Evolutionary conservation across 2,888 invertebrate genomes (phyloP), one percentile per base, ranked within the genome.

Genomic region (Calliphora vomitoria): DNA sequence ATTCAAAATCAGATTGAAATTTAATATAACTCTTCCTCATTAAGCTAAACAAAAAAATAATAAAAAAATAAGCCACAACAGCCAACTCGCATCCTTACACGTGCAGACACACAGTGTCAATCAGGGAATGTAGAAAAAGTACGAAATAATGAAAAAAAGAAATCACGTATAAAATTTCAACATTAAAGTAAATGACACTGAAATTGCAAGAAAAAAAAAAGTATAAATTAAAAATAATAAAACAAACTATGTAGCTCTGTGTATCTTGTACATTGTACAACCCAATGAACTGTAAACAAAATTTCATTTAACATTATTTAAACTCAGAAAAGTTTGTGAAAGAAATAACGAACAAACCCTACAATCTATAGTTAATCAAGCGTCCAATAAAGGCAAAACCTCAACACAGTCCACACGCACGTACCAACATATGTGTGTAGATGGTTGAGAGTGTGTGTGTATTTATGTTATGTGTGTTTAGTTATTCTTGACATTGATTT

Each of bases 361-460:
- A 66, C 72, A 78, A 86, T 82, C 86, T 69, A 53, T 66, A 85
- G 58, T 76, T 75, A 82, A 82, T 75, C 79, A 86, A 71, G 64
- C 75, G 69, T 50, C 55, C 64, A 38, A 18, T 60, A 66, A 78
- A 85, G 53, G 72, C 64, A 74, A 38, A 74, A 72, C 82, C 79
- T 58, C 72, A 72, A 72, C 53, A 31, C 44, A 68, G 47, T 55
- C 35, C 25, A 41, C 41, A 47, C 25, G 25, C 41, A 13, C 25
- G n/a, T 68, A 25, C 8, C 0, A 20, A 18, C 8, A 44, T 11
- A 11, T n/a, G n/a, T n/a, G n/a, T n/a, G 10, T 11, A 8, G 2
- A 44, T 8, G 8, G n/a, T 3, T 20, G 13, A 15, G 20, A 58
- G 25, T 47, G 64, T 53, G 6, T 41, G 41, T 2, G 10, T 11